A percentile compares a stretch with the other conserved stretches of the same genome.
Evolutionary conservation across 2,113 vertebrate species (phyloP).

Genomic region (Bubo scandiacus): DNA sequence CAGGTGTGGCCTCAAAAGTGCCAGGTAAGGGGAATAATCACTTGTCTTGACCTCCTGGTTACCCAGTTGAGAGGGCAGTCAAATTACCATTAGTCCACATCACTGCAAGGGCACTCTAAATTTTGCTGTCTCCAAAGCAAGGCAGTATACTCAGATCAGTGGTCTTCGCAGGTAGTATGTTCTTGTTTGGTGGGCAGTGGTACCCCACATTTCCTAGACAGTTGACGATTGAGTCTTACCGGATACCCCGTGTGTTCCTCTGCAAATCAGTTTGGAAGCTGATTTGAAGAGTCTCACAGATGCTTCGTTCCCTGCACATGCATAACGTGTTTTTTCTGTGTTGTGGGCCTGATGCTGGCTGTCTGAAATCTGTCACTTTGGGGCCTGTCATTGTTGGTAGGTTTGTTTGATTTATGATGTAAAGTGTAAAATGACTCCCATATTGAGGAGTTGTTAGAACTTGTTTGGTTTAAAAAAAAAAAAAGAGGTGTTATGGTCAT

Average conservation of each 20-base stretch:
- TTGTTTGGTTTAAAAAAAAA: neutral
- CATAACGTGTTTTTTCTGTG: neutral
- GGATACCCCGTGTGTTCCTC: neutral
- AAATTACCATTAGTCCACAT: neutral
- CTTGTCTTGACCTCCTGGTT: neutral
- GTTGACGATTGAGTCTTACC: neutral
- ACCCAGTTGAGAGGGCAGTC: neutral
- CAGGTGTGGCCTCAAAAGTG: neutral
- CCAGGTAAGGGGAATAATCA: neutral
- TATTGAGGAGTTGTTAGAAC: neutral
- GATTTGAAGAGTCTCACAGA: neutral
- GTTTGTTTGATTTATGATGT: neutral
- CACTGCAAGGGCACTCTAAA: neutral
- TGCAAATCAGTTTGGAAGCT: neutral
- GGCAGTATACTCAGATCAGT: neutral
- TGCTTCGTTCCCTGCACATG: fast-evolving
- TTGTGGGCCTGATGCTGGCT: neutral
- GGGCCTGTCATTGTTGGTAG: neutral
- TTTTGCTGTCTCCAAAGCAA: neutral
- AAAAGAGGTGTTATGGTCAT: neutral
- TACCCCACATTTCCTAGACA: neutral
- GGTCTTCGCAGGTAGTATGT: neutral
- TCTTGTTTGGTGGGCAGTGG: neutral
- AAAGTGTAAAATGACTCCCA: neutral
- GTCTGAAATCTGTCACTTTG: neutral